A percentile compares a stretch with the other conserved stretches of the same genome.
Conservation (phyloP, 53 echinoderm and acorn worm species). For the Actinopyga echinites region DNA sequence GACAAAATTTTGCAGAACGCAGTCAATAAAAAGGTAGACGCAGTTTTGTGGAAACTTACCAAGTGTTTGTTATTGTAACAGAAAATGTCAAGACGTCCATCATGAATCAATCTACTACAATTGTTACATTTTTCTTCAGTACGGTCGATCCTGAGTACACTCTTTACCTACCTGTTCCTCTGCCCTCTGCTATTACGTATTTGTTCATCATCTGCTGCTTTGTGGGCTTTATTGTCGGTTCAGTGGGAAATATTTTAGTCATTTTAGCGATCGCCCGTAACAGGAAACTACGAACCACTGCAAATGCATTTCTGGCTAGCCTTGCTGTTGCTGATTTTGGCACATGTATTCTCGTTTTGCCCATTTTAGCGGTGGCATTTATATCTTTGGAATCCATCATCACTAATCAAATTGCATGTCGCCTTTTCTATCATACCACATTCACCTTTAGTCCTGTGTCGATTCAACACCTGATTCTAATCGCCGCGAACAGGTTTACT, state of each 20-base stretch:
- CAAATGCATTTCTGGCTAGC: slow-evolving; percentile 33
- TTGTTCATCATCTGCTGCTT: background rate
- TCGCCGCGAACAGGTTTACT: slow-evolving; percentile 26
- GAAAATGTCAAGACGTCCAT: too few species aligned
- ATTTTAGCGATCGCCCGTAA: slow-evolving; percentile 9
- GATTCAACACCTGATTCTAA: slow-evolving; percentile 27
- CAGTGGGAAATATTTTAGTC: slow-evolving; percentile 20
- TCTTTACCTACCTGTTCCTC: background rate
- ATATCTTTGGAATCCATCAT: slow-evolving; percentile 9
- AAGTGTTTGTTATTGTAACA: too few species aligned
- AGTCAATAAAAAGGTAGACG: too few species aligned
- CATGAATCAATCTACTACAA: background rate
- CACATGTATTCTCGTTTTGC: slow-evolving; percentile 12
- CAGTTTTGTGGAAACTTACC: too few species aligned
- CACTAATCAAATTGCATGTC: background rate
- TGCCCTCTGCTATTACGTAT: background rate
- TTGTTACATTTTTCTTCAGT: background rate
- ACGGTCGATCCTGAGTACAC: background rate
- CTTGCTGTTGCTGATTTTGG: slow-evolving; percentile 32
- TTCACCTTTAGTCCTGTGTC: slow-evolving; percentile 33
- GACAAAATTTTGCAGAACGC: too few species aligned
- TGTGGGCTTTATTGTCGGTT: background rate
- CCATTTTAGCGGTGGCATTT: slow-evolving; percentile 4
- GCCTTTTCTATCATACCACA: slow-evolving; percentile 22
- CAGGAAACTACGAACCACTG: slow-evolving; percentile 11